Base-by-base conservation (phyloP, 2,113 vertebrate species). In the Condylura cristata region DNA sequence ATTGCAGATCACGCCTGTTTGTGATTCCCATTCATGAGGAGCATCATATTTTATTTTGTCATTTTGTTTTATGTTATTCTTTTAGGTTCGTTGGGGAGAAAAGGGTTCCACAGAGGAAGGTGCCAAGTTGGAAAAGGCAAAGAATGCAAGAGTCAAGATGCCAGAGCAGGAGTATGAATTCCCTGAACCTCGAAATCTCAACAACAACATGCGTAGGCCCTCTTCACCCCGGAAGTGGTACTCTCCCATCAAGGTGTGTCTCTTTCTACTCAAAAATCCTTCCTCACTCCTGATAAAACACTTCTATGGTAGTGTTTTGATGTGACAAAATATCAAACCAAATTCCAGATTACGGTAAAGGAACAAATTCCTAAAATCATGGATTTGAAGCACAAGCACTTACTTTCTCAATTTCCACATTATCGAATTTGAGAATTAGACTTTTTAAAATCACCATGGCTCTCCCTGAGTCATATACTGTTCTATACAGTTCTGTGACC, bases 61-160 rank as follows among this genome's bases (percentile, higher is more conserved):
- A 72, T 63, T 91, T 86, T n/a, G 28, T 51, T 41, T 11, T 26
- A 26, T 56, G 39, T 66, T 30, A 4, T 70, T 86, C 85, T 10
- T 76, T 14, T 90, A 99, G 99, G 99, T 99, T 37, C 99, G 99
- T 72, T 99, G 99, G 99, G 99, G 99, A 70, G 99, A 99, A 91
- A 99, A 98, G 87, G 99, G 99, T 53, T 99, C 99, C 53, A 99
- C 99, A 0, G 99, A 99, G 96, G 99, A 99, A 98, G 99, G 99
- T 0, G 99, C 99, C 26, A 99, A 99, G 95, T 74, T 99, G 95
- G 99, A 99, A 96, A 99, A 99, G 89, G 99, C 99, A 87, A 99
- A 99, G 98, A 99, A 99, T 1, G 99, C 99, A 14, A 98, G 98
- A 56, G 99, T 99, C 51, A 99, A 99, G 97, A 99, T 99, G 99